These are phyloP conservation scores for Phylloscopus whistleri DNA, from an alignment of 2,113 vertebrate genomes.

Conservation along the genomic window DNA sequence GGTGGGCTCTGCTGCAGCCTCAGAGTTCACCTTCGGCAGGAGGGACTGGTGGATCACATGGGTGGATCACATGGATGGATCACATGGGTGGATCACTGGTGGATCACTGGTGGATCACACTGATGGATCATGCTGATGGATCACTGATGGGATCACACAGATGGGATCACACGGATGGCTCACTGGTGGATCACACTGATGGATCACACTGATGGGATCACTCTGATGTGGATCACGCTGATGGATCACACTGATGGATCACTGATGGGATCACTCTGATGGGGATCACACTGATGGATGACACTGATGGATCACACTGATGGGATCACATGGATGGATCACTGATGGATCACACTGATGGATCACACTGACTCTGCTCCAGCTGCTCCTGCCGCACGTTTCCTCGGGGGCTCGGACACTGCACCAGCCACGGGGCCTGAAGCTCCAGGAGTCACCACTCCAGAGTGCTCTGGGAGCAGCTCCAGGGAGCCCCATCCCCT, in stretches of 20 bases:
- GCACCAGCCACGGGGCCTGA: fast-evolving
- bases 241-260: no score
- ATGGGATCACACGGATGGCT: no score
- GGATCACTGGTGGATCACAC: neutral
- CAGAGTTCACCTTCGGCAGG: neutral
- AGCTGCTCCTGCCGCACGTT: neutral
- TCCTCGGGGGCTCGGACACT: fast-evolving
- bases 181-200: no score
- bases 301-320: no score
- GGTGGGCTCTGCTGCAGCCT: fast-evolving
- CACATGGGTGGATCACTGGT: no score
- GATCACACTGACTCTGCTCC: neutral
- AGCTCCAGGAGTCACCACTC: neutral
- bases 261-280: no score
- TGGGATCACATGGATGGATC: neutral
- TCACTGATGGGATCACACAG: neutral
- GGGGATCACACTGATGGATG: no score
- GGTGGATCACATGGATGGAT: no score
- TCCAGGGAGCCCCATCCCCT: neutral
- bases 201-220: neutral
- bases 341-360: no score
- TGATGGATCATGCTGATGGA: no score
- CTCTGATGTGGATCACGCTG: neutral
- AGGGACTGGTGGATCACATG: neutral
- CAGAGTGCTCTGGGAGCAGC: neutral